Conservation (phyloP, 2,113 vertebrate genomes). For the Struthio camelus region DNA sequence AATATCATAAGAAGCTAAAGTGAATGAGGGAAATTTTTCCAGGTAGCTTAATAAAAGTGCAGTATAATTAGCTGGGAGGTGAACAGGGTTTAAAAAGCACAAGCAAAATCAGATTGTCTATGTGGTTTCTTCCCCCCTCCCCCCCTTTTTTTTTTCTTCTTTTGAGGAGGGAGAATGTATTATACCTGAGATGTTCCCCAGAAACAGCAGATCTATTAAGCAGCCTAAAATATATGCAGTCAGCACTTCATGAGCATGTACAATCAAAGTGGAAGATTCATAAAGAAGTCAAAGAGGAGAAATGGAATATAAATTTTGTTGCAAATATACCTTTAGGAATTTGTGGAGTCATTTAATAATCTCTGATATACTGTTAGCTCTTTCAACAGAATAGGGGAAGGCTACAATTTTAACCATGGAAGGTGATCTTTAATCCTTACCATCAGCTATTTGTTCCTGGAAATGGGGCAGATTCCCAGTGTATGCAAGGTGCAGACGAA, state of each 20-base stretch:
- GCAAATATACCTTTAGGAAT: background rate
- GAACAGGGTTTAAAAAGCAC: background rate
- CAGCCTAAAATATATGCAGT: background rate
- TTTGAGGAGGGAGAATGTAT: background rate
- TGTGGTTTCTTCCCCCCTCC: too few species aligned
- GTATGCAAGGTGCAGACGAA: background rate
- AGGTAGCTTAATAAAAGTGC: background rate
- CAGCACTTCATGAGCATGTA: background rate
- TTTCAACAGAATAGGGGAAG: background rate
- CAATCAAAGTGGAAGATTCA: slow-evolving; percentile 15
- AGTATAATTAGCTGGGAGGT: background rate
- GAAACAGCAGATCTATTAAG: background rate
- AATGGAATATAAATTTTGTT: background rate
- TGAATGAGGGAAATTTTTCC: background rate
- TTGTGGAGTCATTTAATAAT: background rate
- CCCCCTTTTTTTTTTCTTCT: background rate
- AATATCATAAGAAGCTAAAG: background rate
- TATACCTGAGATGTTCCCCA: background rate
- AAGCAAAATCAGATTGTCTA: background rate
- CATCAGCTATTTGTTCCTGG: background rate
- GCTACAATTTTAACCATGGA: background rate
- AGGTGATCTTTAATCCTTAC: background rate
- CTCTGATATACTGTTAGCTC: background rate
- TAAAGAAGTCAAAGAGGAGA: slow-evolving; percentile 15
- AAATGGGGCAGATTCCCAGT: background rate